Evolutionary conservation across 2,797 vertebrate genomes (phyloP), one percentile per base, ranked within the genome.

Genomic region (Melanotaenia nigrans): DNA sequence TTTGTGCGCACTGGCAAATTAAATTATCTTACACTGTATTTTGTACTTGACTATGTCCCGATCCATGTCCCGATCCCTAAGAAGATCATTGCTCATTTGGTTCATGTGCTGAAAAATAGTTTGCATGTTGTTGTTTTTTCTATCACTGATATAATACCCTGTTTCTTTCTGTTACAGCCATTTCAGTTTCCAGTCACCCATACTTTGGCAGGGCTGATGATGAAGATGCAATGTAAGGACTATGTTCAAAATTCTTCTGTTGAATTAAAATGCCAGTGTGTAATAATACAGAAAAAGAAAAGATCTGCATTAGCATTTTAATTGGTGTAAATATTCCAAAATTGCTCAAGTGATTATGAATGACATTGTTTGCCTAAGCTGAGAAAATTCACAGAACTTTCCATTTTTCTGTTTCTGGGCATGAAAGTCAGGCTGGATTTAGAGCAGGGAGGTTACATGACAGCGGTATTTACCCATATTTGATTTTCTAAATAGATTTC

Each of bases 111-210:
- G 79, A 84, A 81, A 78, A 87, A 85, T 75, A 59, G 64, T 57
- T n/a, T 24, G 1, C 9, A 53, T 84, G 58, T 57, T 61, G 60
- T 77, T 78, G 49, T 78, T 82, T 73, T 30, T 83, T 61, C 25
- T 72, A 18, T 66, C 35, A 40, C 76, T 77, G 82, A 87, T 65
- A 64, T 60, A 77, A 77, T 71, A 40, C 60, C 67, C 42, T 75
- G 20, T 81, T 78, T 87, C 59, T 87, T 74, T 81, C 61, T 68
- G 14, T 85, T 89, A 22, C 87, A 99, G 97, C 93, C 68, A 99
- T 99, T 91, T 95, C 96, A 76, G 93, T 98, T 84, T 96, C 94
- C 78, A 97, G 95, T 88, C 96, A 98, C 60, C 98, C 98, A 3
- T 98, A 98, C 68, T 96, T 97, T 54, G 97, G 97, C 59, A 93